A percentile compares a stretch with the other conserved stretches of the same genome.
Evolutionary conservation across 2,797 vertebrate species (phyloP).

Genomic region (Odontamblyopus lacepedii): DNA sequence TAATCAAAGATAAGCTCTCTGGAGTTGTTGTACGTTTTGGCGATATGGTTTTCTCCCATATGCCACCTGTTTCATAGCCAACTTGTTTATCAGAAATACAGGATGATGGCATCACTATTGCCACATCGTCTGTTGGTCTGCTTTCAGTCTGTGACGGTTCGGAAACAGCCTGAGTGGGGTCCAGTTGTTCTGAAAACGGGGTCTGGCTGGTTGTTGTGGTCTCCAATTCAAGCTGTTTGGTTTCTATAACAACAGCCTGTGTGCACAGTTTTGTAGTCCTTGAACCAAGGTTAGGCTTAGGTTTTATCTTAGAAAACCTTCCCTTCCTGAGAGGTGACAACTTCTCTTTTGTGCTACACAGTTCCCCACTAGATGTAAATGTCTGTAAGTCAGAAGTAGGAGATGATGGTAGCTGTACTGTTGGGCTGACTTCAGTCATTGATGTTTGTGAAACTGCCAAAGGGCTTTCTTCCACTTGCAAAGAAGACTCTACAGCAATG

Average conservation of each 20-base stretch:
- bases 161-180: not conserved
- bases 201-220: not conserved
- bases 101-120: not conserved
- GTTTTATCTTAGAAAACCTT: conserved; percentile 40
- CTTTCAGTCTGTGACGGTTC: not conserved
- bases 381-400: not conserved
- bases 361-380: conserved; percentile 17
- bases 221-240: not conserved
- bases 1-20: not conserved
- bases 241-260: conserved; percentile 11
- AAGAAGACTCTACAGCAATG: conserved; percentile 27
- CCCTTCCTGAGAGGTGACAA: conserved; percentile 23
- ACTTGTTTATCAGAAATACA: not conserved
- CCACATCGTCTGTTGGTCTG: not conserved
- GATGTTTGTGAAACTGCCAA: conserved; percentile 18
- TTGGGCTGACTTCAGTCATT: not conserved
- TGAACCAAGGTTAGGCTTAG: conserved; percentile 51
- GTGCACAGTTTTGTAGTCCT: conserved; percentile 27
- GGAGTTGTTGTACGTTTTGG: not conserved
- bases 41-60: not conserved
- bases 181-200: not conserved
- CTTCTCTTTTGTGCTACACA: not conserved
- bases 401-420: not conserved
- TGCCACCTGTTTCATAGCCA: not conserved
- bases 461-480: conserved; percentile 21